Base-by-base conservation (phyloP, 35 echinoderm and acorn worm species). In the Ophioderma brevispina region DNA sequence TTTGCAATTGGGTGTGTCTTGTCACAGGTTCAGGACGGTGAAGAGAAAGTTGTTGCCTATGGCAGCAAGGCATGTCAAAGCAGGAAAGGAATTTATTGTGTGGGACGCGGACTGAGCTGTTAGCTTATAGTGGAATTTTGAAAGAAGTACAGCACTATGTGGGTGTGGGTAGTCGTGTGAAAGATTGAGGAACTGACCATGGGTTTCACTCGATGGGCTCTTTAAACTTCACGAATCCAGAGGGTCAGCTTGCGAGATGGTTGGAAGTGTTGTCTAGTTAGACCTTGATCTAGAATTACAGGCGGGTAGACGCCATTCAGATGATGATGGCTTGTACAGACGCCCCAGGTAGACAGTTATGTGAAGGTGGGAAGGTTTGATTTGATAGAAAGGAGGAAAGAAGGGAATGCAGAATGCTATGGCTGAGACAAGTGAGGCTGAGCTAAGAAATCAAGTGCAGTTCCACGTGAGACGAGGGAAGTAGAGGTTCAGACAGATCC, bases 11-110 rank as follows among this genome's bases (percentile, higher is more conserved):
- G n/a, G n/a, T n/a, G n/a, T 36, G 78, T 80, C n/a, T 39, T 88
- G 15, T 85, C 86, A 25, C 86, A 93, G 39, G 78, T 87, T 59
- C 91, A n/a, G 59, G 37, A 90, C 41, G 88, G 87, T 13, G 82
- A 78, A 33, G 92, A 94, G n/a, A 90, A n/a, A 76, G 87, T 94
- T n/a, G 79, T 94, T 35, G 64, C 93, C 1, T 90, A 94, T 82
- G 91, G 75, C 31, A 94, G 88, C 78, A 86, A 70, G 30, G 82
- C 76, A 1, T 49, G 46, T 0, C 18, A 76, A 50, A 28, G 76
- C 78, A n/a, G n/a, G 85, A 70, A 90, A 55, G 30, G 64, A 37
- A 32, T 40, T 15, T 94, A 94, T 70, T 94, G 92, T 43, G 78
- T 90, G n/a, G n/a, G 1, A 94, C 92, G 31, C 38, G 87, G 33